Evolutionary conservation across 92 coral and sea anemone species (phyloP), one percentile per base, ranked within the genome.

Genomic region (Actinernus sp.): DNA sequence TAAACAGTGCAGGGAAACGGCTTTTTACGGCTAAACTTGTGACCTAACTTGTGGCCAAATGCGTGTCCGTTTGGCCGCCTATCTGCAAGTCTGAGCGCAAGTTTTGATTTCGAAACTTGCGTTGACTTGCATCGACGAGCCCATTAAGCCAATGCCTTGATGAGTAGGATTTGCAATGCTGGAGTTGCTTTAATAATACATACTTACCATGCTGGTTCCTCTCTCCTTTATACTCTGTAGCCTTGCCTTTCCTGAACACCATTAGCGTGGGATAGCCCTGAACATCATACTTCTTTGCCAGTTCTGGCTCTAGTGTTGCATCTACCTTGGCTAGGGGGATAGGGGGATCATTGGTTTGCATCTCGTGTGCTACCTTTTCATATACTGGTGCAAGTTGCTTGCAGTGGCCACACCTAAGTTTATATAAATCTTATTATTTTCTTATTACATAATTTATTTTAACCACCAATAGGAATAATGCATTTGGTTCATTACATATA

Each of bases 361-460:
- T 56, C 39, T 82, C 76, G 48, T 94, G 87, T 57, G 98, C 98
- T 14, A 97, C 98, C 58, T 91, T 94, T 68, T 94, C 98, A 26
- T 91, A 91, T 56, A 87, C 97, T 47, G 98, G 98, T 3, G 98
- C 98, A 40, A 94, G 97, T 19, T 69, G 65, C 56, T 94, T 94
- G 52, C 98, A 94, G 62, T 94, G 98, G 11, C 97, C 98, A 90
- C 97, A 94, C 98, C 98, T 94, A n/a, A n/a, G n/a, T n/a, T n/a
- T n/a, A n/a, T n/a, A n/a, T n/a, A n/a, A n/a, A n/a, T n/a, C 46
- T 20, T 3, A 3, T 20, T 20, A 9, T 12, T 8, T 24, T 43
- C 12, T 43, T 5, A 24, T 43, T 4, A 43, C 22, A 11, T 20
- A 1, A 43, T 12, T 4, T 43, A 43, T 43, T 17, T 24, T 24